Percentiles rank a stretch among this genome's conserved stretches.
Conservation (phyloP, 2,888 invertebrate species). For the Pachycephus smyrnensis region DNA sequence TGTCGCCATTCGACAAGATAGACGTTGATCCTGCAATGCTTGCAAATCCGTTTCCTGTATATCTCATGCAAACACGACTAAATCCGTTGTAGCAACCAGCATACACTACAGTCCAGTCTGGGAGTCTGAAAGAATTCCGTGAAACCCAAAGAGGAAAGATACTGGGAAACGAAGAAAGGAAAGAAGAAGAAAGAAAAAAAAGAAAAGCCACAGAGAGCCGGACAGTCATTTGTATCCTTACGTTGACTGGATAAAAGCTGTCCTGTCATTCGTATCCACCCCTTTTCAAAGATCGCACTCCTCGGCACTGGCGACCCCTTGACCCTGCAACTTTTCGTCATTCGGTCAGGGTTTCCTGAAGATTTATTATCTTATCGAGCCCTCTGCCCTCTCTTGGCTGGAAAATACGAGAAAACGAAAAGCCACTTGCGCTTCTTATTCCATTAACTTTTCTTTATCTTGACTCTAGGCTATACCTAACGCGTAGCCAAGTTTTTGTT, state of each 20-base stretch:
- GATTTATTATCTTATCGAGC: constrained; percentile 46
- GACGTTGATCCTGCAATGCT: constrained; percentile 19
- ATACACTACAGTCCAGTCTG: not conserved
- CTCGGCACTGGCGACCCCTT: constrained; percentile 23
- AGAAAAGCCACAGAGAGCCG: not conserved
- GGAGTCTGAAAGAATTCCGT: not conserved
- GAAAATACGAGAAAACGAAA: not conserved
- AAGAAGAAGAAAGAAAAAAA: not conserved
- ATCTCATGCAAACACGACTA: not conserved
- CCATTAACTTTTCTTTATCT: constrained; percentile 25
- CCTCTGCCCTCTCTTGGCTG: not conserved
- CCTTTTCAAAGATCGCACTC: not conserved
- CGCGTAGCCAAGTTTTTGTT: not conserved
- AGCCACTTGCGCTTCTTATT: not conserved
- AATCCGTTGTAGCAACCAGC: not conserved
- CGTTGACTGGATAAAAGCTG: not conserved
- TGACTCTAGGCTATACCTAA: not conserved
- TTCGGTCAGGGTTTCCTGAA: constrained; percentile 37
- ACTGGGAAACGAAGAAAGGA: not conserved
- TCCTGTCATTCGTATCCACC: not conserved
- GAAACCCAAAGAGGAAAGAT: not conserved
- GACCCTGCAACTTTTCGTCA: constrained; percentile 47
- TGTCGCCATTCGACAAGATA: constrained; percentile 25
- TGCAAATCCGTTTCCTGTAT: constrained; percentile 25
- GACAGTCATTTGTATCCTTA: constrained; percentile 4